Evolutionary conservation across 1,140 invertebrate species (phyloP).

Genomic region (Tribolium castaneum): DNA sequence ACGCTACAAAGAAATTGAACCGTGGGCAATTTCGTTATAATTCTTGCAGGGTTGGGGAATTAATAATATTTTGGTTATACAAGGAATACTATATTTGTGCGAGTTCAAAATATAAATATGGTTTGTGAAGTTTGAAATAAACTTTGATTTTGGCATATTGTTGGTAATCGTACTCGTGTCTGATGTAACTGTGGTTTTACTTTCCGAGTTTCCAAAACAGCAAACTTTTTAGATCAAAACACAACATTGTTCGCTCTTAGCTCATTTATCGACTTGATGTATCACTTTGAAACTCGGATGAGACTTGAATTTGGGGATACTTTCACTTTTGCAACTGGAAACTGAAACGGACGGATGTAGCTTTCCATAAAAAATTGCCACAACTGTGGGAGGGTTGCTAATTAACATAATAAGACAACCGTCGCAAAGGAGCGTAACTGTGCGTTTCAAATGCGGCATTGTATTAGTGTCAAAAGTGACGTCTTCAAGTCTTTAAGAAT

Average conservation of each 20-base stretch:
- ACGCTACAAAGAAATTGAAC: no score
- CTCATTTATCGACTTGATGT: background rate
- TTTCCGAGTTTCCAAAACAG: no score
- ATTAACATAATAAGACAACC: slow-evolving; percentile 16
- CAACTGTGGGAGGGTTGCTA: background rate
- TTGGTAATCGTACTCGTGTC: no score
- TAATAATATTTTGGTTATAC: no score
- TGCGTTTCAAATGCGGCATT: slow-evolving; percentile 4
- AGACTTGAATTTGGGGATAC: background rate
- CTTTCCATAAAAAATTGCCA: background rate
- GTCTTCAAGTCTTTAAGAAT: slow-evolving; percentile 1
- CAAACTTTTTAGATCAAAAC: no score
- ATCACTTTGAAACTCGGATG: background rate
- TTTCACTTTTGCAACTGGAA: background rate
- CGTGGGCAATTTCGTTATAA: no score
- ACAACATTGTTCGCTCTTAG: background rate
- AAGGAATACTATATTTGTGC: no score
- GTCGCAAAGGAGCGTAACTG: background rate
- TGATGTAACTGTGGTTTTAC: no score
- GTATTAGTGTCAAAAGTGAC: slow-evolving; percentile 20
- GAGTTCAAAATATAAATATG: no score
- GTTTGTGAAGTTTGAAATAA: no score
- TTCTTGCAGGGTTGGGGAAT: no score
- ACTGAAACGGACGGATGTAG: background rate
- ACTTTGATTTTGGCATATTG: no score